Evolutionary conservation across 2,113 vertebrate species (phyloP).

Genomic region (Bettongia penicillata): DNA sequence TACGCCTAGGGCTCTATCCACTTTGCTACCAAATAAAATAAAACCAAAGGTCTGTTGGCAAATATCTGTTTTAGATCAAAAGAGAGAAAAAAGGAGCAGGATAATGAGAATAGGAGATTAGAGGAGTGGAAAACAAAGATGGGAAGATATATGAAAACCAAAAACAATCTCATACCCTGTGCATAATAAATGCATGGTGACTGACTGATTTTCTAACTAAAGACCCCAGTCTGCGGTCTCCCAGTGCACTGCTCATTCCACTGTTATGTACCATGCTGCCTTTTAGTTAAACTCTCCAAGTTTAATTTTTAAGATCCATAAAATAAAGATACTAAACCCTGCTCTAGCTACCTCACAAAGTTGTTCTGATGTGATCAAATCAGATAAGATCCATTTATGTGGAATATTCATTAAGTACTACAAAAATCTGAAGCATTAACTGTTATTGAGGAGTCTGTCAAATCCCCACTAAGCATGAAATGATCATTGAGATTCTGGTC

Average conservation of each 20-base stretch:
- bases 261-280: too few relatives aligned
- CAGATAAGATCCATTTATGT: not conserved
- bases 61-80: not conserved
- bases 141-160: not conserved
- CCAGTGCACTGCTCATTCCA: not conserved
- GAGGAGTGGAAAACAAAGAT: not conserved
- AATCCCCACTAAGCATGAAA: not conserved
- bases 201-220: not conserved
- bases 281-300: not conserved
- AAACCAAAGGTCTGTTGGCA: not conserved
- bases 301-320: not conserved
- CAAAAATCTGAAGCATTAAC: not conserved
- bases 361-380: not conserved
- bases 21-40: not conserved
- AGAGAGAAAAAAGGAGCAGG: too few relatives aligned
- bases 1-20: accelerated
- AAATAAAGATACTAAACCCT: not conserved
- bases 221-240: not conserved
- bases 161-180: not conserved
- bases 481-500: not conserved
- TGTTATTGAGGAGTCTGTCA: not conserved
- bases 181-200: not conserved
- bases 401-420: not conserved
- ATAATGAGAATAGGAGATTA: not conserved
- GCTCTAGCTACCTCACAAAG: not conserved